Conservation (phyloP, 2,113 vertebrate genomes). For the Corynorhinus townsendii region DNA sequence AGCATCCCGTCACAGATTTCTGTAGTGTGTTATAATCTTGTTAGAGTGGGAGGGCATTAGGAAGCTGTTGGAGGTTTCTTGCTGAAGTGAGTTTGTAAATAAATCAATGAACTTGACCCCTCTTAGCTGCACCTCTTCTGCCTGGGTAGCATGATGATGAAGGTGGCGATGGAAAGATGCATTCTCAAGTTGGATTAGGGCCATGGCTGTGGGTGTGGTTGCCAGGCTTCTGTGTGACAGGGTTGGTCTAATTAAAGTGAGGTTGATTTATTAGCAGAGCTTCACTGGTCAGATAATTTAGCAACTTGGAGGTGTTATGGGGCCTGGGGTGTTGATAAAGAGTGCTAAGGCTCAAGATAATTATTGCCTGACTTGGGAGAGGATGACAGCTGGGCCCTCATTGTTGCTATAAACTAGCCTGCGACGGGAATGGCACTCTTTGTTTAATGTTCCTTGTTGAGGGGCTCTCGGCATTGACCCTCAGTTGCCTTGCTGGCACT, state of each 20-base stretch:
- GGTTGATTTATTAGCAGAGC: constrained; percentile 63
- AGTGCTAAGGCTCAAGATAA: constrained; percentile 45
- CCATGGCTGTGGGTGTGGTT: neutral
- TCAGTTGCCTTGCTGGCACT: neutral
- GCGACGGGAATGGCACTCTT: constrained; percentile 42
- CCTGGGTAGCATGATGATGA: neutral
- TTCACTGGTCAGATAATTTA: constrained; percentile 59
- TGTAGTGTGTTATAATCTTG: neutral
- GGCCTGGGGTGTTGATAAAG: constrained; percentile 57
- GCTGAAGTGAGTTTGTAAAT: neutral
- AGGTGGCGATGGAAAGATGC: neutral
- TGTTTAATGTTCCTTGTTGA: constrained; percentile 33
- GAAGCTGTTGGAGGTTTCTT: neutral
- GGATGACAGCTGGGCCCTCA: constrained; percentile 52
- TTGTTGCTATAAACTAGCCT: constrained; percentile 32
- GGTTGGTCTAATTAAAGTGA: constrained; percentile 50
- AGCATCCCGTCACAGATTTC: neutral
- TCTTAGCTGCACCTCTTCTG: neutral
- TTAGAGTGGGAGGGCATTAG: neutral
- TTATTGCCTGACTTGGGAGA: constrained; percentile 57
- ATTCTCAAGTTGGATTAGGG: neutral
- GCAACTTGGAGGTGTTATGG: constrained; percentile 40
- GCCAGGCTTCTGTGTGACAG: neutral
- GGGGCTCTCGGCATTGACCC: neutral
- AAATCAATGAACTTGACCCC: neutral